Conservation (phyloP, 2,888 invertebrate genomes). For the Agrotis ipsilon region DNA sequence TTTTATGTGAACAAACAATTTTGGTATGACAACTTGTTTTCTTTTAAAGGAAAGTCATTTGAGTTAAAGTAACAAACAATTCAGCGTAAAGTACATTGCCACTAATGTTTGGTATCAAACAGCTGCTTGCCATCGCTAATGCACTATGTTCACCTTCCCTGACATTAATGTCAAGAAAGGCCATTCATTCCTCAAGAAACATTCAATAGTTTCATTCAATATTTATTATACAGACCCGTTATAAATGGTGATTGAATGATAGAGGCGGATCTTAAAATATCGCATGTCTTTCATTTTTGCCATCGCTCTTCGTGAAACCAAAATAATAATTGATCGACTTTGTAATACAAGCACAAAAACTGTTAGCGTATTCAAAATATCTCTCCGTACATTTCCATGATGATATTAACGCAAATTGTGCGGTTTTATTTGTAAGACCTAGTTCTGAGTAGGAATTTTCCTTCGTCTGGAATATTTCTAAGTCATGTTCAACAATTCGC, state of each 20-base stretch:
- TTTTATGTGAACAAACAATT: slow-evolving; percentile 9
- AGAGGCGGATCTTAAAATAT: background rate
- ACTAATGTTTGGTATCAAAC: slow-evolving; percentile 29
- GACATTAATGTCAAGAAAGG: slow-evolving; percentile 31
- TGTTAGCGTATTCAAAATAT: background rate
- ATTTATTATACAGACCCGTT: slow-evolving; percentile 15
- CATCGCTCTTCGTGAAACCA: background rate
- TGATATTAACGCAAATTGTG: background rate
- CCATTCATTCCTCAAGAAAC: slow-evolving; percentile 19
- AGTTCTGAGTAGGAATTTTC: background rate
- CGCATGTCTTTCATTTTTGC: background rate
- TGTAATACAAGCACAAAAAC: background rate
- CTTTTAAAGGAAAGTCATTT: slow-evolving; percentile 25
- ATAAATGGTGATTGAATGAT: slow-evolving; percentile 20
- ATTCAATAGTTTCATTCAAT: slow-evolving; percentile 22
- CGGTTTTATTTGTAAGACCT: background rate
- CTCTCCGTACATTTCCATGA: background rate
- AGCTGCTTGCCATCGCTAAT: slow-evolving; percentile 17
- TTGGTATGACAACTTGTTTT: slow-evolving; percentile 8
- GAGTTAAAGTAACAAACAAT: slow-evolving; percentile 31
- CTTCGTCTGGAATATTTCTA: slow-evolving; percentile 4
- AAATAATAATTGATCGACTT: background rate
- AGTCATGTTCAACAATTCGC: slow-evolving; percentile 10
- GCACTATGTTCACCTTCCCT: slow-evolving; percentile 17
- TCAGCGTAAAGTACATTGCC: slow-evolving; percentile 35